Base-by-base conservation (phyloP, 2,113 vertebrate species). In the Xenopus tropicalis region DNA sequence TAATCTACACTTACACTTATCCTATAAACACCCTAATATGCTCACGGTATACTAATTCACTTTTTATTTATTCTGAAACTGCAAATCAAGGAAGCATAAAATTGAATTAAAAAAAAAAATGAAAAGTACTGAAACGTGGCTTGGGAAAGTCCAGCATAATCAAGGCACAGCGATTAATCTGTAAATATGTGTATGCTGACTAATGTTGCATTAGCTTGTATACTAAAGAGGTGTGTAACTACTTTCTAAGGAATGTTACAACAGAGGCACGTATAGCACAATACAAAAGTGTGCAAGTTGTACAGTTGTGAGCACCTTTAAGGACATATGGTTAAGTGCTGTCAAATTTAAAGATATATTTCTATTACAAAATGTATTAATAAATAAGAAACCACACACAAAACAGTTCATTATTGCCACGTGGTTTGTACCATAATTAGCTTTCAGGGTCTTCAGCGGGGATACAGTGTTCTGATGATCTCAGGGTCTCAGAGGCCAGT, bases 301-400 rank as follows among this genome's bases (percentile, higher is more conserved):
- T 88, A 86, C 86, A 85, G 88, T 68, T 63, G 21, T 90, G 89
- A 97, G 94, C 94, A 95, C 93, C 93, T 70, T 89, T 85, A 81
- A 84, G 82, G 83, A 86, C 9, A 83, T 85, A 80, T 73, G 83
- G 69, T 82, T 85, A 83, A 85, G 77, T 83, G 86, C 77, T 62
- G 80, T 85, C 83, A 90, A 87, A 84, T 85, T 14, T 72, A 84
- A 86, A 87, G 63, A 81, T 86, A 90, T 87, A 90, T 83, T 59
- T 82, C 77, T 82, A 83, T 84, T 85, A 89, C 79, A 82, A 89
- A 88, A 87, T 66, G 62, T 85, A 85, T 85, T 81, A 84, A 82
- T 79, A 78, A 69, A 74, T 59, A 23, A 84, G 76, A 80, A 78
- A 81, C 67, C 42, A 80, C 81, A 79, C 82, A 65, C 79, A 73